Conservation (phyloP, 2,797 vertebrate species). For the Huso huso region DNA sequence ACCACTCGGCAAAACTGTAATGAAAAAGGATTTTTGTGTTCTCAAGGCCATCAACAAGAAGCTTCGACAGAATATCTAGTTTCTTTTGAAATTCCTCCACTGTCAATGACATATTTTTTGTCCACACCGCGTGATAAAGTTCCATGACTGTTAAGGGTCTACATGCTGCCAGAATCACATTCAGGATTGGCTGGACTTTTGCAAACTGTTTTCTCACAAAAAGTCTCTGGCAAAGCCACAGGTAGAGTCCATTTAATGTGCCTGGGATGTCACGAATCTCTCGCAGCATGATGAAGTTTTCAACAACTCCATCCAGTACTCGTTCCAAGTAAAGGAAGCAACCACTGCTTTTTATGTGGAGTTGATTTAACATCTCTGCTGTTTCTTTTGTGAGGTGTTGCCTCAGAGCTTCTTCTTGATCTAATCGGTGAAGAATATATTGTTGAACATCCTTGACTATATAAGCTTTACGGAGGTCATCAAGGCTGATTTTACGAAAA, state of each 20-base stretch:
- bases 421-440: constrained; percentile 93
- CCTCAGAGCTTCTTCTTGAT: constrained; percentile 91
- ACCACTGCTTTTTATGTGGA: constrained; percentile 98
- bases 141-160: constrained; percentile 82
- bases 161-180: constrained; percentile 91
- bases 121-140: constrained; percentile 92
- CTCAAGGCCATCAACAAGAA: constrained; percentile 81
- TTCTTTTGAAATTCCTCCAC: constrained; percentile 97
- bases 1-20: constrained; percentile 96
- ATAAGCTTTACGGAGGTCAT: constrained; percentile 93
- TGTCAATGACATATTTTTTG: constrained; percentile 84
- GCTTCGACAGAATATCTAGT: constrained; percentile 90
- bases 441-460: constrained; percentile 99
- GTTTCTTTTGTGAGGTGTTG: constrained; percentile 98
- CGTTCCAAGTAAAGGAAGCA: constrained; percentile 96
- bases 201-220: constrained; percentile 98
- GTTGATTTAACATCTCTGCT: constrained; percentile 95
- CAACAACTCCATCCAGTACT: constrained; percentile 92
- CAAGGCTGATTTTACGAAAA: constrained; percentile 95
- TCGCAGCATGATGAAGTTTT: constrained; percentile 93
- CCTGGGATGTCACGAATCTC: constrained; percentile 98
- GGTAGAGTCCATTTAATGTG: constrained; percentile 92
- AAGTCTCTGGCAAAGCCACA: constrained; percentile 97
- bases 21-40: constrained; percentile 93
- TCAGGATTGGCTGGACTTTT: constrained; percentile 93